A percentile compares a stretch with the other conserved stretches of the same genome.
These are phyloP conservation scores for Eolophus roseicapilla DNA, from an alignment of 2,113 vertebrate genomes.

Conservation along the genomic window DNA sequence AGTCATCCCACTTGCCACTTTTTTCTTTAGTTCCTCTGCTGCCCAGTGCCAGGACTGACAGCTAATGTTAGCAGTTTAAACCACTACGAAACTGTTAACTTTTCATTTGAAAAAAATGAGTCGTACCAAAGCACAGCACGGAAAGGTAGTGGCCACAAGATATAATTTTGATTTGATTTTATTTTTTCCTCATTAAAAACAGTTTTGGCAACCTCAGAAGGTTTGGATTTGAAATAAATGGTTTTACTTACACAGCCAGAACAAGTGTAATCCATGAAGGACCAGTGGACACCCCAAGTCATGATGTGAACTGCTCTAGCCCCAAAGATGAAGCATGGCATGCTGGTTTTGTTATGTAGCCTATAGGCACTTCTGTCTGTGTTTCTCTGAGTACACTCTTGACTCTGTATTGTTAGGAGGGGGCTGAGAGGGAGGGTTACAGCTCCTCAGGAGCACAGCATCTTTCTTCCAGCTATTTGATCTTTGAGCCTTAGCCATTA, in stretches of 20 bases:
- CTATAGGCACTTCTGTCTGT: background rate
- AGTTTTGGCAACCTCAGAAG: background rate
- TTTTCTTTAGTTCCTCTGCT: background rate
- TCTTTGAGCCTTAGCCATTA: background rate
- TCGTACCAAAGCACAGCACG: accelerated
- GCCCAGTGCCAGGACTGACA: background rate
- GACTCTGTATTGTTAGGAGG: background rate
- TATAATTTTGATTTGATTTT: background rate
- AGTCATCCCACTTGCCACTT: background rate
- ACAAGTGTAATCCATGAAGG: background rate
- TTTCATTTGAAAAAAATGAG: background rate
- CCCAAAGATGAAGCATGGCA: background rate
- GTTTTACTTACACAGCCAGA: background rate
- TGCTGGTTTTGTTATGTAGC: background rate
- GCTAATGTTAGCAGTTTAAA: background rate
- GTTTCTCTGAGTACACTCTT: background rate
- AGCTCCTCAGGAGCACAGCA: background rate
- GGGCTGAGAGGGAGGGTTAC: background rate
- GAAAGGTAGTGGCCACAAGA: background rate
- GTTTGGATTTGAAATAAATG: background rate
- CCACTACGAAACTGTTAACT: background rate
- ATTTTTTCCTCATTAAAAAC: background rate
- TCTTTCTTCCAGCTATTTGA: background rate
- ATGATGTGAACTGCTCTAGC: background rate
- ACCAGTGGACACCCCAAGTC: background rate